Evolutionary conservation across 2,113 vertebrate genomes (phyloP), one percentile per base, ranked within the genome.

Genomic region (Hystrix brachyura): DNA sequence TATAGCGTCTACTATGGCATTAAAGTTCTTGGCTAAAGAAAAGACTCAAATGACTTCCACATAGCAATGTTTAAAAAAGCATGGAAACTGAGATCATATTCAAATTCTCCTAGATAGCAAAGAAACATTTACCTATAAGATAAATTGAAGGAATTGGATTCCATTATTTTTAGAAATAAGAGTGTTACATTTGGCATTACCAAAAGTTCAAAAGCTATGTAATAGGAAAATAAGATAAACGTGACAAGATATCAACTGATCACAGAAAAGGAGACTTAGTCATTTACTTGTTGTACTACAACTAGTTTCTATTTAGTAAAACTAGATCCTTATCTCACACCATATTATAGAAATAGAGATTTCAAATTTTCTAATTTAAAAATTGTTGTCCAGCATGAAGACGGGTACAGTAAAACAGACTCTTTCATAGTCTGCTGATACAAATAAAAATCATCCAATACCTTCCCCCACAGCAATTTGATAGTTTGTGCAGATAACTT

Each of bases 1-100:
- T 84, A 51, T 81, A 92, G 9, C 97, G 67, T 97, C 89, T 84
- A 96, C 88, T 90, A 76, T 53, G 81, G 65, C 92, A 83, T 72
- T 98, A 97, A 97, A 81, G 62, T 82, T 95, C 86, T 97, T 90
- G 43, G 85, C 93, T 97, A 96, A 98, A 94, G 60, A 80, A 94
- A 97, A 90, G 84, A 98, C 86, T 57, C 25, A 97, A 94, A 97
- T 93, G 72, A 92, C 95, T 81, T 85, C 11, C 72, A 76, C 67
- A 89, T 74, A 95, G 95, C 80, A 96, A 76, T 88, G 92, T 87
- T 92, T 65, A 46, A 60, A 91, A 71, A 67, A 93, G 14, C 21
- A 59, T 55, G 23, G 57, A 67, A 94, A 85, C 72, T 83, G 87
- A 94, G 53, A 94, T 38, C 23, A 3, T 71, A 60, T 74, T 93